Percentiles rank a stretch among this genome's conserved stretches.
phyloP scores from a whole-genome alignment of 2,888 invertebrate genomes.

The Troglohyphantes excavatus region DNA sequence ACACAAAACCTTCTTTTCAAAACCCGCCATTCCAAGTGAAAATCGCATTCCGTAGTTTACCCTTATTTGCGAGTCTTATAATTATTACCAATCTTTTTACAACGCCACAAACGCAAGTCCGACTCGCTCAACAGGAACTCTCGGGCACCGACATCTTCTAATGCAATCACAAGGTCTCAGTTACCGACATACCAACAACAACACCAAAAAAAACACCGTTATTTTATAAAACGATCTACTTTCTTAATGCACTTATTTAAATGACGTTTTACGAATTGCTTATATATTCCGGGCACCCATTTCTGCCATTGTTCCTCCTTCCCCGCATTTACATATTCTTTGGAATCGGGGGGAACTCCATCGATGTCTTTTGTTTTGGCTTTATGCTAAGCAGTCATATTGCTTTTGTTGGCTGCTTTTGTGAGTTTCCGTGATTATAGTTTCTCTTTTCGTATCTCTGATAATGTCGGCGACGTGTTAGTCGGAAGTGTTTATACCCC shows the following conservation, averaged over 20 bases:
- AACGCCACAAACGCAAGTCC: background rate
- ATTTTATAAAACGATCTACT: slow-evolving; percentile 55
- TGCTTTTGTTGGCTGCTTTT: slow-evolving; percentile 60
- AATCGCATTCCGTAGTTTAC: background rate
- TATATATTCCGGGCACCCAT: slow-evolving; percentile 69
- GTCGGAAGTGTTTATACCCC: slow-evolving; percentile 8
- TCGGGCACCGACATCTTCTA: slow-evolving; percentile 20
- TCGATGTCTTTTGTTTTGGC: slow-evolving; percentile 61
- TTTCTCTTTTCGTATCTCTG: slow-evolving; percentile 35
- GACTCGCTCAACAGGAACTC: slow-evolving; percentile 39
- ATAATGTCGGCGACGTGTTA: slow-evolving; percentile 45
- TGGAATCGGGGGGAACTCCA: slow-evolving; percentile 43
- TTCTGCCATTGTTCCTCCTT: slow-evolving; percentile 57
- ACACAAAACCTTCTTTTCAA: background rate
- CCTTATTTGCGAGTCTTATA: background rate
- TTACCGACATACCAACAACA: slow-evolving; percentile 17
- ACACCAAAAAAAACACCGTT: slow-evolving; percentile 28
- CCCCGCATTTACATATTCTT: slow-evolving; percentile 69
- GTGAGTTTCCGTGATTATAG: slow-evolving; percentile 56
- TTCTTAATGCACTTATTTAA: slow-evolving; percentile 75
- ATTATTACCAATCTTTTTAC: background rate
- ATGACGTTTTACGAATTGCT: slow-evolving; percentile 76
- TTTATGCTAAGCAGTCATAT: slow-evolving; percentile 68
- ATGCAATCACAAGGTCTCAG: slow-evolving; percentile 37
- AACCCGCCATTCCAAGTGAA: background rate